These are phyloP conservation scores for Callopanchax toddi DNA, from an alignment of 2,113 vertebrate species.

Conservation along the genomic window DNA sequence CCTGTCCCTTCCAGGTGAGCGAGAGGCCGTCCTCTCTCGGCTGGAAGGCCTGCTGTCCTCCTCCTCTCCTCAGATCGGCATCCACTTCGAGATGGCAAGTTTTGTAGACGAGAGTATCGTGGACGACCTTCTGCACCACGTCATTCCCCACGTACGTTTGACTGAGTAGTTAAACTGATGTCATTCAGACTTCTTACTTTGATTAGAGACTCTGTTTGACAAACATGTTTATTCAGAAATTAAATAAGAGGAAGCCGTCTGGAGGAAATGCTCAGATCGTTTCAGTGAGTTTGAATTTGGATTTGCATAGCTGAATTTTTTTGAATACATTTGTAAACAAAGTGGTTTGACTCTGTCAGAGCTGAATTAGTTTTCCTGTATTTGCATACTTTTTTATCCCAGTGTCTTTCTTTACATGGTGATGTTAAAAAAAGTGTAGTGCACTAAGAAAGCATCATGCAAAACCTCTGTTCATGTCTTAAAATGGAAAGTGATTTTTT, in stretches of 20 bases:
- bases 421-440: no score
- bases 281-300: constrained; percentile 4
- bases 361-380: no score
- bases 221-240: neutral
- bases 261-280: neutral
- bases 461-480: no score
- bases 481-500: no score
- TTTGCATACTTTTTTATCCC: no score
- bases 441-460: no score
- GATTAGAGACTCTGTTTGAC: neutral
- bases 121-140: constrained; percentile 76
- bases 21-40: constrained; percentile 72
- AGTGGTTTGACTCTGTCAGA: no score
- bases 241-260: neutral
- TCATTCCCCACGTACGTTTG: constrained; percentile 75
- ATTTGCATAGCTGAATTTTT: neutral
- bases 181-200: neutral
- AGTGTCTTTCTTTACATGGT: no score
- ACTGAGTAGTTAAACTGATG: neutral
- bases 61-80: constrained; percentile 69
- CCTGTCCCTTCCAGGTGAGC: constrained; percentile 70
- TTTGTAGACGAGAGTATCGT: constrained; percentile 83
- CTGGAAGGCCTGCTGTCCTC: constrained; percentile 75
- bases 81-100: constrained; percentile 88
- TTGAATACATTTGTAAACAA: neutral